Evolutionary conservation across 2,888 invertebrate genomes (phyloP), one percentile per base, ranked within the genome.

Genomic region (Hydraecia micacea): DNA sequence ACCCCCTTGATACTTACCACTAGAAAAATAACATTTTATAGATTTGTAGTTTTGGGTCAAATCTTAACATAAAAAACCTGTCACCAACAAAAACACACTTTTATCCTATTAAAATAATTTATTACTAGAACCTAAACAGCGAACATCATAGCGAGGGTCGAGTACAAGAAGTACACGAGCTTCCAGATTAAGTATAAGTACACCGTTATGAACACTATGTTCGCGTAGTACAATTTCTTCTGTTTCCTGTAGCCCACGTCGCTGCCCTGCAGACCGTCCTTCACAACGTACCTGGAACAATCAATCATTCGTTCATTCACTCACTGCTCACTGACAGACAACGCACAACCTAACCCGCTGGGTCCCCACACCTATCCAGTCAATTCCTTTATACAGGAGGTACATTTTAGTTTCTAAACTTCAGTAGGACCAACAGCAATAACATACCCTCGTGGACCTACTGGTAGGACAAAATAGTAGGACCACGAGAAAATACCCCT

Each of bases 131-230:
- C 32, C 49, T 78, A 84, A n/a, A 73, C 1, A 36, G 25, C 18
- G 25, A 79, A 11, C 1, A 81, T n/a, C 25, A 71, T 13, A 18
- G 62, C 46, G 0, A 83, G 0, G 0, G 25, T 32, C 0, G 68
- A 72, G 21, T 39, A 80, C 2, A 75, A 32, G 5, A 72, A 21
- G 32, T 63, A 63, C 8, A 80, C 7, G 11, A 85, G 7, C 7
- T n/a, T 52, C 75, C 81, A 85, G 1, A 80, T 21, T 0, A 80
- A n/a, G 28, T 80, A 83, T 11, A 21, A 36, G 36, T 83, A 83
- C 15, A 85, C 4, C 0, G 62, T 3, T 0, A 83, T 0, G 13
- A 80, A 85, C 6, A 80, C 6, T 0, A 85, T 36, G 46, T 83
- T 81, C 0, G 72, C 83, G 60, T 75, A 83, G 46, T 15, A 75